phyloP scores from a whole-genome alignment of 2,797 vertebrate species.

The Chloroceryle amazona region DNA sequence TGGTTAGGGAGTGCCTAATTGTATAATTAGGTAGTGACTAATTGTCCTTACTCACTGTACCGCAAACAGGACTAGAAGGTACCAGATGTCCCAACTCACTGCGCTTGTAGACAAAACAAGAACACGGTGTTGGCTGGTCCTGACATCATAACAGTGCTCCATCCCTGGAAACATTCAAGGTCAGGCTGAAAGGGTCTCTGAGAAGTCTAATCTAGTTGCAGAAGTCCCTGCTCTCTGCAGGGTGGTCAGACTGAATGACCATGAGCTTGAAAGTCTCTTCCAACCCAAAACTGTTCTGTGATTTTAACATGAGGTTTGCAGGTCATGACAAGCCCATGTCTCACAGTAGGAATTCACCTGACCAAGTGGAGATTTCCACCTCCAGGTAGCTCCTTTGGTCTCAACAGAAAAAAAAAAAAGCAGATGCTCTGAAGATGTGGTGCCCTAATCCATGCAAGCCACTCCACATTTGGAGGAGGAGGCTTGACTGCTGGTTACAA shows the following conservation, averaged over 20 bases:
- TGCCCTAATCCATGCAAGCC: not conserved
- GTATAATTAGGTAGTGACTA: not conserved
- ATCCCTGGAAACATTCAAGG: not conserved
- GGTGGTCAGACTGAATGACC: fast-evolving
- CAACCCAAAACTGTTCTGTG: fast-evolving
- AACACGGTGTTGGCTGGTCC: not conserved
- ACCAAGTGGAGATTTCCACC: not conserved
- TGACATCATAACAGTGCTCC: not conserved
- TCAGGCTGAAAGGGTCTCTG: not conserved
- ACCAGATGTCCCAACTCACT: not conserved
- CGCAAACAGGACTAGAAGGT: not conserved
- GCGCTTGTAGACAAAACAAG: not conserved
- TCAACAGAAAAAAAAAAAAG: not conserved
- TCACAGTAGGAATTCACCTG: not conserved
- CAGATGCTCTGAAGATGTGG: fast-evolving
- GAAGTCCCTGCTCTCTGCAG: not conserved
- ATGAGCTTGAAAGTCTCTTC: not conserved
- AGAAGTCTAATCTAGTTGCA: not conserved
- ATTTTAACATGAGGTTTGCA: not conserved
- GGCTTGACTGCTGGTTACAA: fast-evolving
- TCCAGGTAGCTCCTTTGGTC: not conserved
- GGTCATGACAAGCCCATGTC: no score
- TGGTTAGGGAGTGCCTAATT: not conserved
- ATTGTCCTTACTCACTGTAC: not conserved
- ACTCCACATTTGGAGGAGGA: not conserved